Percentiles rank a stretch among this genome's conserved stretches.
Conservation (phyloP, 1,140 invertebrate species). For the Stenopsyche tienmushanensis region DNA sequence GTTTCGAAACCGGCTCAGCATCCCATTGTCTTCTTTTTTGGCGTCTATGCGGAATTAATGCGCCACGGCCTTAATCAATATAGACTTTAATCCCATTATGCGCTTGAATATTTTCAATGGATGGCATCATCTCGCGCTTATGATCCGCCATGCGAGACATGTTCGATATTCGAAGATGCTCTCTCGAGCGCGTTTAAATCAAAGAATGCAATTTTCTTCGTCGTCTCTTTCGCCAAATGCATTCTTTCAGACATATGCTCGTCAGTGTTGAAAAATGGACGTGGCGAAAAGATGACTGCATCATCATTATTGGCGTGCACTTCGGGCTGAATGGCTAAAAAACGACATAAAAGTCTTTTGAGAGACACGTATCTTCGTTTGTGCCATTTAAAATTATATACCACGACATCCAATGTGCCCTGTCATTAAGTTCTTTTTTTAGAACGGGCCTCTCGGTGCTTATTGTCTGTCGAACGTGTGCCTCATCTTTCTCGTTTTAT, state of each 20-base stretch:
- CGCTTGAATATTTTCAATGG: too few relatives aligned
- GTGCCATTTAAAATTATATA: slow-evolving; percentile 32
- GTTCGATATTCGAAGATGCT: too few relatives aligned
- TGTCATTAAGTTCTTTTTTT: slow-evolving; percentile 30
- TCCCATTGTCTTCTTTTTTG: too few relatives aligned
- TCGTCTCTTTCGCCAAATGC: too few relatives aligned
- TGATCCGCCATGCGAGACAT: too few relatives aligned
- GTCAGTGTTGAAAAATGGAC: not conserved
- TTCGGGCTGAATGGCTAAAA: not conserved
- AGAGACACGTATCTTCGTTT: slow-evolving; percentile 12
- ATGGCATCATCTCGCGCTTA: too few relatives aligned
- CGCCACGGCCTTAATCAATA: too few relatives aligned
- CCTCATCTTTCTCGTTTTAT: not conserved
- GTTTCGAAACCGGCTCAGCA: too few relatives aligned
- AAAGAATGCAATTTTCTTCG: not conserved
- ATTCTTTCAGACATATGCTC: not conserved
- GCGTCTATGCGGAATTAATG: too few relatives aligned
- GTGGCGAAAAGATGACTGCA: not conserved
- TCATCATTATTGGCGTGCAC: slow-evolving; percentile 4
- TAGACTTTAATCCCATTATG: too few relatives aligned
- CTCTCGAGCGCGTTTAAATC: too few relatives aligned
- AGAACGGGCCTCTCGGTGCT: slow-evolving; percentile 1
- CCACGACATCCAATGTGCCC: slow-evolving; percentile 24
- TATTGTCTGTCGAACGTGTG: not conserved
- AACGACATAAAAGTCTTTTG: not conserved